Evolutionary conservation across 2,888 invertebrate species (phyloP), one percentile per base, ranked within the genome.

Genomic region (Archips crataeganus): DNA sequence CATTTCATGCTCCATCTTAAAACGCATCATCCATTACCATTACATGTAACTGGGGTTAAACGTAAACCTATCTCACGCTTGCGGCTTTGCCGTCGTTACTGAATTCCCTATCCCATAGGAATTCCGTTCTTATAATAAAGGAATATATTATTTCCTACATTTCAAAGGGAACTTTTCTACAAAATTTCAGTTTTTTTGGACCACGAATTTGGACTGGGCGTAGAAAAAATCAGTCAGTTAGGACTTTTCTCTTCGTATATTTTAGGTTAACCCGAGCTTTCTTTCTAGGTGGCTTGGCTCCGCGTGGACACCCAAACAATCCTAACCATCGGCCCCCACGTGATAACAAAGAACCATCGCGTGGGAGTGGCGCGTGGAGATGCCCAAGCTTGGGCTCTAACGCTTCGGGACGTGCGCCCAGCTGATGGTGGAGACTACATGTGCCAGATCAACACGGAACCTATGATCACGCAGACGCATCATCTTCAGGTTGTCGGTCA

Each of bases 231-330:
- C 8, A 10, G 45, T 45, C 9, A 49, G 49, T 36, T 5, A 5
- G 36, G 36, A 36, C 5, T 36, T 36, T 36, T 36, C 36, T 36
- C 23, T 1, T 23, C 23, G 23, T 23, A 1, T 23, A 2, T 32
- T 5, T 32, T 57, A 3, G 57, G 3, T 59, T 65, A 51, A 36
- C 32, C 32, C 36, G 45, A 6, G 9, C 54, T 67, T 10, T 67
- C 62, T 23, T 63, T 36, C 13, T 92, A 98, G 98, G 97, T 98
- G 80, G 98, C 98, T 79, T 98, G 98, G 98, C 94, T 98, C 78
- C 96, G 97, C 77, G 97, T 98, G 78, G 98, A 98, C 91, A 98
- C 97, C 61, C 98, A 98, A 90, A 98, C 98, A n/a, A 97, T 98
- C 82, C 95, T 98, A 80, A 98, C 98, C 60, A 98, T 98, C 84